These are phyloP conservation scores for Dascillus cervinus DNA, from an alignment of 2,888 invertebrate genomes.

Conservation along the genomic window DNA sequence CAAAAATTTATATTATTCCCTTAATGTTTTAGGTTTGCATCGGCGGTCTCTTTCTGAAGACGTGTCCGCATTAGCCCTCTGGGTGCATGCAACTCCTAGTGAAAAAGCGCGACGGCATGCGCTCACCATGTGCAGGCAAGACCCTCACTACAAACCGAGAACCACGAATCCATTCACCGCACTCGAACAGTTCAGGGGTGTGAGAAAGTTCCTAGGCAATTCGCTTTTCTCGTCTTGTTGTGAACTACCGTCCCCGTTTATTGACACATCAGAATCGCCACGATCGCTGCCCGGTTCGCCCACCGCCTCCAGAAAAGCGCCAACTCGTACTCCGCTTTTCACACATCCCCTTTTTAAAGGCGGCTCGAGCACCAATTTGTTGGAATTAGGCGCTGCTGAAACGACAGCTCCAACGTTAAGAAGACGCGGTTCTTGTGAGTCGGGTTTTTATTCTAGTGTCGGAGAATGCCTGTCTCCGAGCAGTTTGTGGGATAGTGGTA, in stretches of 20 bases:
- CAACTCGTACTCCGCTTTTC: conserved; percentile 40
- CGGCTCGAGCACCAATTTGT: conserved; percentile 38
- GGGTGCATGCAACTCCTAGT: conserved; percentile 56
- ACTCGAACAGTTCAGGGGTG: conserved; percentile 69
- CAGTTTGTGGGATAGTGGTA: conserved; percentile 49
- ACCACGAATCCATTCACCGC: conserved; percentile 67
- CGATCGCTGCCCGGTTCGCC: conserved; percentile 50
- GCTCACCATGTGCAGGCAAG: conserved; percentile 74
- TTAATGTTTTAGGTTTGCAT: conserved; percentile 55
- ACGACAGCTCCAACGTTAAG: conserved; percentile 39
- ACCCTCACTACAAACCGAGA: conserved; percentile 70
- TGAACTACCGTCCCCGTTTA: conserved; percentile 65
- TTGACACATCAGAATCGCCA: conserved; percentile 33
- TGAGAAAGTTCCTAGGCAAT: conserved; percentile 73
- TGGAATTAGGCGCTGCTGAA: conserved; percentile 31
- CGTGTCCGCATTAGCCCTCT: conserved; percentile 52
- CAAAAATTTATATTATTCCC: too few relatives aligned
- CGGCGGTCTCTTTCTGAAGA: conserved; percentile 70
- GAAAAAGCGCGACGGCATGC: conserved; percentile 69
- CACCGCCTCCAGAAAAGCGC: conserved; percentile 39
- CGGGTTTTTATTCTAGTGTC: conserved; percentile 83
- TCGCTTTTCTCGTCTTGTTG: conserved; percentile 63
- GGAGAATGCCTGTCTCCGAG: conserved; percentile 47
- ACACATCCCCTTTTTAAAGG: conserved; percentile 47
- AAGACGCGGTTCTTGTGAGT: conserved; percentile 78